These are phyloP conservation scores for Rhabdophis nuchalis DNA, from an alignment of 2,797 vertebrate genomes.

Conservation along the genomic window DNA sequence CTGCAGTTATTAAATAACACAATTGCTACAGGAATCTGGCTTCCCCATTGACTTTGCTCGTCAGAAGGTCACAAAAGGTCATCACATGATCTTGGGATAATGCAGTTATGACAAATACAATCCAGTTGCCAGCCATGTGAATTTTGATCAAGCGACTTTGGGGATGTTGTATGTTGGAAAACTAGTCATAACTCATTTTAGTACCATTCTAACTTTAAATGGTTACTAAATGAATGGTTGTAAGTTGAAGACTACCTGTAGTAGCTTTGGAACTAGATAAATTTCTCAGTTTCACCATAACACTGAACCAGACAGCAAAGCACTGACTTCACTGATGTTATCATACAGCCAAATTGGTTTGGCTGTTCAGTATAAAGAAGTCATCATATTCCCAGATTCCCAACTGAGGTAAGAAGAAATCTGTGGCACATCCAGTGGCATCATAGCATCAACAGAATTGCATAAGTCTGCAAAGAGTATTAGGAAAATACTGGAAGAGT, in stretches of 20 bases:
- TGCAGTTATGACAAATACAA: not conserved
- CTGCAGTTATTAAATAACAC: too few relatives aligned
- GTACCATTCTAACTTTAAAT: not conserved
- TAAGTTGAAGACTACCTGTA: not conserved
- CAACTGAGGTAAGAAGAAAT: not conserved
- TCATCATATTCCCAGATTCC: not conserved
- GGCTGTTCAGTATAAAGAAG: not conserved
- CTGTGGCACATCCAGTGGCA: too few relatives aligned
- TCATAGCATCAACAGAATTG: not conserved
- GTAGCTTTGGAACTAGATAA: not conserved
- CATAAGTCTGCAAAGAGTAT: not conserved
- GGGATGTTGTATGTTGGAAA: not conserved
- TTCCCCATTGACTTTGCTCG: not conserved
- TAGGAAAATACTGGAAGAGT: not conserved
- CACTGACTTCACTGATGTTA: not conserved
- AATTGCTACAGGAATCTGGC: too few relatives aligned
- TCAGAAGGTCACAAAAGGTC: not conserved
- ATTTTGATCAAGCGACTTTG: not conserved
- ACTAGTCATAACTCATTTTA: not conserved
- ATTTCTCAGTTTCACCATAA: not conserved
- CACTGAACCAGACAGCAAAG: not conserved
- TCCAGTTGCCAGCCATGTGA: not conserved
- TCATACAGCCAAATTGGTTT: not conserved
- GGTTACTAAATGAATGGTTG: not conserved
- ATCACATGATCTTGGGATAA: not conserved